Percentiles rank a stretch among this genome's conserved stretches.
phyloP scores from a whole-genome alignment of 64 coral and sea anemone genomes.

The Platygyra sinensis region DNA sequence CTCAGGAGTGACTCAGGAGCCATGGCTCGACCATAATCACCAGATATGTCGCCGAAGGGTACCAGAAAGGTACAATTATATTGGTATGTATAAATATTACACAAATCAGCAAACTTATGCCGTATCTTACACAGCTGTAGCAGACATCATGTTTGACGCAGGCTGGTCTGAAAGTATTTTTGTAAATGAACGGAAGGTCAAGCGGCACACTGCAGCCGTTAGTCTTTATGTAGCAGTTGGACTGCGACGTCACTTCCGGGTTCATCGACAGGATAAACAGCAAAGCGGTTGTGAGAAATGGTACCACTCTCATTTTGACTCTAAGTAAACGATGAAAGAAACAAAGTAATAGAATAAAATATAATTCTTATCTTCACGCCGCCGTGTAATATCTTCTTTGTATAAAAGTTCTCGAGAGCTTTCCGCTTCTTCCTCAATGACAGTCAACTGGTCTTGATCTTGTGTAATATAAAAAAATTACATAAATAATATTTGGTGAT shows the following conservation, averaged over 20 bases:
- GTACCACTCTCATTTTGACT: background rate
- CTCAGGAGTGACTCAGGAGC: no score
- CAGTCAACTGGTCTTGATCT: background rate
- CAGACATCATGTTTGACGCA: conserved; percentile 74
- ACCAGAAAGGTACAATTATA: no score
- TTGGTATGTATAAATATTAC: no score
- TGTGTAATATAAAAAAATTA: no score
- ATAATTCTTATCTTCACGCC: no score
- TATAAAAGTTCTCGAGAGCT: background rate
- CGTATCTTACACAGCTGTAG: conserved; percentile 53
- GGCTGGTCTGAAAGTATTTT: conserved; percentile 40
- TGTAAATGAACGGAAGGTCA: conserved; percentile 43
- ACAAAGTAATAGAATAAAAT: background rate
- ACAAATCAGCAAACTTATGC: no score
- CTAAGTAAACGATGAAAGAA: background rate
- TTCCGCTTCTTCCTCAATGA: background rate
- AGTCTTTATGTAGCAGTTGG: background rate
- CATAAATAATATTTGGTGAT: no score
- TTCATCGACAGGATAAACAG: background rate
- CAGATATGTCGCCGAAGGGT: no score
- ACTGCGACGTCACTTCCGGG: background rate
- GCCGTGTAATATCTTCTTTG: background rate
- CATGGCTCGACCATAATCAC: no score
- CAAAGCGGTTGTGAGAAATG: background rate
- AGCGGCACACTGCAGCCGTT: conserved; percentile 58